Percentiles rank a stretch among this genome's conserved stretches.
These are phyloP conservation scores for Helogale parvula DNA, from an alignment of 2,113 vertebrate species.

Conservation along the genomic window DNA sequence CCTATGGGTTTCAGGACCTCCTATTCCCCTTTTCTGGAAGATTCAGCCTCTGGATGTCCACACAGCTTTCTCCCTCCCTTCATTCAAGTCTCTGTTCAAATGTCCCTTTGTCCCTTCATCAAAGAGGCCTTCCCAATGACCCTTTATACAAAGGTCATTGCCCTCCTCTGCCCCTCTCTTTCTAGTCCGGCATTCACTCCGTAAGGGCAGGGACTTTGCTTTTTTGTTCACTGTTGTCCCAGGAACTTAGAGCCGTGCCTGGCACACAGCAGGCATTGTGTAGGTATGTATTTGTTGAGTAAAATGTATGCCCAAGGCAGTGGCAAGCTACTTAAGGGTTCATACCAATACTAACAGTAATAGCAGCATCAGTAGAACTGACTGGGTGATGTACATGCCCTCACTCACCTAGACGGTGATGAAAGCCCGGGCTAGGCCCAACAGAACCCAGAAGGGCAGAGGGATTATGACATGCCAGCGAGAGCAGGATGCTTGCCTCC, in stretches of 20 bases:
- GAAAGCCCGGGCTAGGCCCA: neutral
- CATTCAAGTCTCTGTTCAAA: neutral
- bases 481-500: neutral
- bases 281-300: rapidly evolving
- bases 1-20: neutral
- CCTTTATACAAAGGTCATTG: neutral
- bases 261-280: neutral
- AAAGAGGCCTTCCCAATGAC: neutral
- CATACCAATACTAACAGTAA: neutral
- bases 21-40: neutral
- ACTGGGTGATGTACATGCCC: rapidly evolving
- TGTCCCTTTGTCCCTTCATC: neutral
- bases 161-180: too few relatives aligned
- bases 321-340: neutral
- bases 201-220: neutral
- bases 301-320: neutral
- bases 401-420: neutral
- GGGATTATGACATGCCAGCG: neutral
- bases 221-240: neutral
- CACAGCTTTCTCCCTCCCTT: neutral
- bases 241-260: neutral
- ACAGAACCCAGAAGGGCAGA: neutral
- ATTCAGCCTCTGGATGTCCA: neutral
- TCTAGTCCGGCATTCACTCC: neutral
- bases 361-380: neutral